Percentiles rank a stretch among this genome's conserved stretches.
These are phyloP conservation scores for Leucoraja ocellata DNA, from an alignment of 2,797 vertebrate species.

Conservation along the genomic window DNA sequence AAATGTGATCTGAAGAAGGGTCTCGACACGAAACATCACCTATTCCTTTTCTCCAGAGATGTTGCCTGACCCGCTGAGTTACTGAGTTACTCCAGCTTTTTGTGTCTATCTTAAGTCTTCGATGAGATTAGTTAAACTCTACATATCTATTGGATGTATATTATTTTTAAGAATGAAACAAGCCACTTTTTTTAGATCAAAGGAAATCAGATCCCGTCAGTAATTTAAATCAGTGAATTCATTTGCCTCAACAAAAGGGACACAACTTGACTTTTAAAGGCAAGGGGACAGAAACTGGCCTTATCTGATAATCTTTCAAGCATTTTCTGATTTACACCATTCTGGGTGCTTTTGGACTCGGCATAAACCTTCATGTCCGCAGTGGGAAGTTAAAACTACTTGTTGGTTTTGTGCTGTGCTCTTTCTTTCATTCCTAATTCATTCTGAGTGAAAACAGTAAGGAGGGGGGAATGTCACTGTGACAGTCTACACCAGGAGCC, in stretches of 20 bases:
- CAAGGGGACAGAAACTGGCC: not conserved
- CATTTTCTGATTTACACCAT: not conserved
- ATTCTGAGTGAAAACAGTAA: not conserved
- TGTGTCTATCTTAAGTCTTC: too few species aligned
- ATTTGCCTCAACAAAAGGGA: not conserved
- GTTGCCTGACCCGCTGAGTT: too few species aligned
- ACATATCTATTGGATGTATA: not conserved
- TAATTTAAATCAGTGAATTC: not conserved
- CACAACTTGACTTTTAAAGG: not conserved
- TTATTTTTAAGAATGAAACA: not conserved
- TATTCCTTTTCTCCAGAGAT: too few species aligned
- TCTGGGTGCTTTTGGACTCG: not conserved
- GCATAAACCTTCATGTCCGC: not conserved
- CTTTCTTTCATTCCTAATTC: not conserved
- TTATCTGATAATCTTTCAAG: not conserved
- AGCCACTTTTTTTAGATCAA: not conserved
- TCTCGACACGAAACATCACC: too few species aligned
- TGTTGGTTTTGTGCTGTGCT: not conserved
- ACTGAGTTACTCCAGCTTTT: too few species aligned
- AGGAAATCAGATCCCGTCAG: not conserved
- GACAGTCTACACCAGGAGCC: not conserved
- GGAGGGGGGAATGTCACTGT: not conserved
- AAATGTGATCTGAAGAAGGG: too few species aligned
- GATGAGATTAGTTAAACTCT: not conserved
- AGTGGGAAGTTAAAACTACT: not conserved